A percentile compares a stretch with the other conserved stretches of the same genome.
Evolutionary conservation across 2,888 invertebrate species (phyloP).

Genomic region (Priocnemis perturbator): DNA sequence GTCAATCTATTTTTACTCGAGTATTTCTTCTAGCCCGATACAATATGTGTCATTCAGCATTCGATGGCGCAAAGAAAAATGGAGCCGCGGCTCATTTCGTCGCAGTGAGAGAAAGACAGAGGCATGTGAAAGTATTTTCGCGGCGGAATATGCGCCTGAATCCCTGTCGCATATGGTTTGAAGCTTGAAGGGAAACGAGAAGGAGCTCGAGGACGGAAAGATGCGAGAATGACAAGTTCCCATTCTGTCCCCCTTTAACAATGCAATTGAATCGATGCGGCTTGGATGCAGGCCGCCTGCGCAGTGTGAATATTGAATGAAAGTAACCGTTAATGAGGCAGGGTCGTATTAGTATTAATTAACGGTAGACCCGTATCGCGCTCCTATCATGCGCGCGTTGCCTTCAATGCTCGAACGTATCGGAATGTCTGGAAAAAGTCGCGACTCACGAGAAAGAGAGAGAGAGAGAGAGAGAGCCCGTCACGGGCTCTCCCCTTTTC

Average conservation of each 20-base stretch:
- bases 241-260: conserved; percentile 41
- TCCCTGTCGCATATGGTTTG: neutral
- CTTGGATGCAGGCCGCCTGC: conserved; percentile 34
- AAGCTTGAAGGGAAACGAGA: neutral
- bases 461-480: conserved; percentile 2
- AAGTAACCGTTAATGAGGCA: conserved; percentile 66
- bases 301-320: conserved; percentile 62
- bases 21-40: no score
- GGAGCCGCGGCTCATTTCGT: neutral
- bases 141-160: no score
- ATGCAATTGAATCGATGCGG: conserved; percentile 58
- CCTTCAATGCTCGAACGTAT: neutral
- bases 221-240: conserved; percentile 33
- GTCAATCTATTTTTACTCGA: no score
- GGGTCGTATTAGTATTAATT: conserved; percentile 64
- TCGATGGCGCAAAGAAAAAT: neutral
- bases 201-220: neutral
- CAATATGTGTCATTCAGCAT: neutral
- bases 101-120: no score
- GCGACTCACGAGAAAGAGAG: conserved; percentile 25
- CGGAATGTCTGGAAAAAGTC: conserved; percentile 22
- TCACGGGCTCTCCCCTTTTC: conserved; percentile 12
- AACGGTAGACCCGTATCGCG: conserved; percentile 47
- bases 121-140: no score
- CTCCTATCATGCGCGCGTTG: neutral